These are phyloP conservation scores for Orthosia gracilis DNA, from an alignment of 2,888 invertebrate species.

Conservation along the genomic window DNA sequence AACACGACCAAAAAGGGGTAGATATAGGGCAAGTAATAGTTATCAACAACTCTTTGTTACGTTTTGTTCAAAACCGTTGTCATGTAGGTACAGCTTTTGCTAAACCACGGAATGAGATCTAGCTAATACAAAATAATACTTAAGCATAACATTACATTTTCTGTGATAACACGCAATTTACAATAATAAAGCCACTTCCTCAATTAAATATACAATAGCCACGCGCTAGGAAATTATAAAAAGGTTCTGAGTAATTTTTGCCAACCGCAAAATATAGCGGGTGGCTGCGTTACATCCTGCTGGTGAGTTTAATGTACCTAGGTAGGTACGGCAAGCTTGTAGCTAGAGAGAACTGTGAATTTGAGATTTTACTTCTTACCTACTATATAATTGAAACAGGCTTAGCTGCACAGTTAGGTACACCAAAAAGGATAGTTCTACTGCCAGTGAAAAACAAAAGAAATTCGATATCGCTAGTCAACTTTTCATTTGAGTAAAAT, in stretches of 20 bases:
- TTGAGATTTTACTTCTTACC: background rate
- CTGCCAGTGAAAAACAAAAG: no score
- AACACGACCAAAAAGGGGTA: no score
- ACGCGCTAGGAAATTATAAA: conserved; percentile 62
- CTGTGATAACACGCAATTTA: conserved; percentile 45
- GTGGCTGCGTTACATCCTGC: conserved; percentile 47
- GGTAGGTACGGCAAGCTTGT: background rate
- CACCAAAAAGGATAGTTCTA: no score
- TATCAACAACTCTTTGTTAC: no score
- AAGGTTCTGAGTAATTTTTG: conserved; percentile 58
- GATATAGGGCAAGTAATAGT: no score
- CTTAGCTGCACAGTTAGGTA: no score
- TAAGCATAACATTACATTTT: conserved; percentile 11
- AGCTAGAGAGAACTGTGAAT: conserved; percentile 2
- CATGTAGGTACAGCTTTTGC: background rate
- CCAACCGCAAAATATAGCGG: conserved; percentile 63
- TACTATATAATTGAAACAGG: no score
- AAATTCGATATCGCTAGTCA: no score
- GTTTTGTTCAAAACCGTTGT: no score
- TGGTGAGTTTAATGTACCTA: conserved; percentile 17
- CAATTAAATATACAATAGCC: conserved; percentile 65
- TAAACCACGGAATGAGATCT: background rate
- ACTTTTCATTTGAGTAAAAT: no score
- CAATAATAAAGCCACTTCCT: conserved; percentile 67
- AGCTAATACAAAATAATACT: background rate